Percentiles rank a stretch among this genome's conserved stretches.
Evolutionary conservation across 1,140 invertebrate genomes (phyloP).

Genomic region (Triops cancriformis): DNA sequence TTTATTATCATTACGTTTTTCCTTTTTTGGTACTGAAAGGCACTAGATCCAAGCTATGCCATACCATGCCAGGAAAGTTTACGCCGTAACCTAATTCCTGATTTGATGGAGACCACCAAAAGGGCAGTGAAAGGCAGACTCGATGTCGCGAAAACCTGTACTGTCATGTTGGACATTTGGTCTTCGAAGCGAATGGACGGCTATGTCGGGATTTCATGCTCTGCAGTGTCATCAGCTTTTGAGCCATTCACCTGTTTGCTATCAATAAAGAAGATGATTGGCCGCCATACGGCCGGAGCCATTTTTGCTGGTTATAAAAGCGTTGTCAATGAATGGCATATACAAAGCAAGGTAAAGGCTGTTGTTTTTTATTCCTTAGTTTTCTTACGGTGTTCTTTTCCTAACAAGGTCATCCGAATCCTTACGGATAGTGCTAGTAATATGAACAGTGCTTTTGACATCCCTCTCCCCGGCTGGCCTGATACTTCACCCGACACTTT

Average conservation of each 20-base stretch:
- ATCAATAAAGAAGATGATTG: neutral
- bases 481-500: neutral
- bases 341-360: slow-evolving; percentile 10
- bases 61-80: too few species aligned
- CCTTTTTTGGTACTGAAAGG: too few species aligned
- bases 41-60: too few species aligned
- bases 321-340: slow-evolving; percentile 1
- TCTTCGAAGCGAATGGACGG: too few species aligned
- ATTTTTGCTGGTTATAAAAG: slow-evolving; percentile 12
- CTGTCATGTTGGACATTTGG: too few species aligned
- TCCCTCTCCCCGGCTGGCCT: neutral
- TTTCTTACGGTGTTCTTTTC: neutral
- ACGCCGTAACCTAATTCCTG: too few species aligned
- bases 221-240: neutral
- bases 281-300: neutral
- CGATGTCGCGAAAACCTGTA: too few species aligned
- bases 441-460: slow-evolving; percentile 18
- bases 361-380: neutral
- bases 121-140: too few species aligned
- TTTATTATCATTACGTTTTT: too few species aligned
- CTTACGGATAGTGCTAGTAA: slow-evolving; percentile 15
- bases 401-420: slow-evolving; percentile 4
- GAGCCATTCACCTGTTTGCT: slow-evolving; percentile 4
- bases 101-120: too few species aligned
- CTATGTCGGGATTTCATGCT: slow-evolving; percentile 19